Evolutionary conservation across 2,888 invertebrate genomes (phyloP).

Genomic region (Brachyptera risi): DNA sequence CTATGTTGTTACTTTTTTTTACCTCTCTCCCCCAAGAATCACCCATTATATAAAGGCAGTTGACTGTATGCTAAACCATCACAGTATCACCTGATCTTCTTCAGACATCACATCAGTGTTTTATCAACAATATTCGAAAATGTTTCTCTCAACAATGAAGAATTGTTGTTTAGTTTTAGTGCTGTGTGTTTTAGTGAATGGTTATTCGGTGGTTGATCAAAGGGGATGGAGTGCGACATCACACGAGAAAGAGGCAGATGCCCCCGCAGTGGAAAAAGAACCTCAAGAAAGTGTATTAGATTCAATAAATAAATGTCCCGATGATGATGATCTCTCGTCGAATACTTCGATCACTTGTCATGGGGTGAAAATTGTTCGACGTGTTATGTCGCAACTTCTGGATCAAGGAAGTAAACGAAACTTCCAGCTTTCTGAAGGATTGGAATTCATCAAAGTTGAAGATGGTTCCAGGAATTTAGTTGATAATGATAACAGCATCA

Average conservation of each 20-base stretch:
- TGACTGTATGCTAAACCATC: not conserved
- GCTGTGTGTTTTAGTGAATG: constrained; percentile 4
- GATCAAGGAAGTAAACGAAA: constrained; percentile 46
- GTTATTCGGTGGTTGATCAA: constrained; percentile 12
- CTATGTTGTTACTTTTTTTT: not conserved
- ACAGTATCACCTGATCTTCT: not conserved
- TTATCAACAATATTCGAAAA: not conserved
- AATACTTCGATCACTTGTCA: constrained; percentile 48
- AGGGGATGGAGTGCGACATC: not conserved
- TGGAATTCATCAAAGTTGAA: constrained; percentile 56
- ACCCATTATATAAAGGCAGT: constrained; percentile 6
- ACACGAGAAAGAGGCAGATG: not conserved
- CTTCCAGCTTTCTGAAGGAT: constrained; percentile 58
- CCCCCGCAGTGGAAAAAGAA: not conserved
- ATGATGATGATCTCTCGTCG: constrained; percentile 36
- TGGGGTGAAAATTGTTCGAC: constrained; percentile 49
- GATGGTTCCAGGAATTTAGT: constrained; percentile 45
- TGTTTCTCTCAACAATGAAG: constrained; percentile 6
- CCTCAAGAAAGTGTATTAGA: constrained; percentile 5
- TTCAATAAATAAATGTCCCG: constrained; percentile 30
- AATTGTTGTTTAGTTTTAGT: not conserved
- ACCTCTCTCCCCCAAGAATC: not conserved
- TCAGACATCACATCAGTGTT: not conserved
- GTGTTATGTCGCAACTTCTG: constrained; percentile 52
- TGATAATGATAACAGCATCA: constrained; percentile 44